Conservation (phyloP, 2,888 invertebrate genomes). For the Pteria penguin region DNA sequence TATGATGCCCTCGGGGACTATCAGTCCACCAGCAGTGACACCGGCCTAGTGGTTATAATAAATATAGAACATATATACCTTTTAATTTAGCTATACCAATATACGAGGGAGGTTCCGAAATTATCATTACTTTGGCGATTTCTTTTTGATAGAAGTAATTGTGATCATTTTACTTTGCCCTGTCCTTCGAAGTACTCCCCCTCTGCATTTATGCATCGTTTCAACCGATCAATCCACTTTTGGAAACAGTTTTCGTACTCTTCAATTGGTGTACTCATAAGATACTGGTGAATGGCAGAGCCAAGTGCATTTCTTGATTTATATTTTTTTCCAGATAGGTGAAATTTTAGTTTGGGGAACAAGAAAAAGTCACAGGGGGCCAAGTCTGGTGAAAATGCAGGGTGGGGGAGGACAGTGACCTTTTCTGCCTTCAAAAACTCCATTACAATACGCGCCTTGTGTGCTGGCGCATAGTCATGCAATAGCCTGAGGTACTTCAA, state of each 20-base stretch:
- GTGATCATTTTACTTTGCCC: background rate
- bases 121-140: conserved; percentile 9
- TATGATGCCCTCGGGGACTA: too few species aligned
- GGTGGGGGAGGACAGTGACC: conserved; percentile 29
- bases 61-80: too few species aligned
- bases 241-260: conserved; percentile 18
- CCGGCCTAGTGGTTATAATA: too few species aligned
- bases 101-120: conserved; percentile 22
- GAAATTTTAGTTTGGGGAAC: conserved; percentile 20
- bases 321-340: conserved; percentile 21
- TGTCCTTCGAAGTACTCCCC: conserved; percentile 27
- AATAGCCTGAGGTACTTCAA: conserved; percentile 19
- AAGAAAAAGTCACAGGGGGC: conserved; percentile 32
- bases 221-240: conserved; percentile 25
- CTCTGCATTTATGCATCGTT: conserved; percentile 21
- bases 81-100: too few species aligned
- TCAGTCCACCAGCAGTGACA: too few species aligned
- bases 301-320: conserved; percentile 9
- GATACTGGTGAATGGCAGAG: conserved; percentile 5
- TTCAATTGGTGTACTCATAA: conserved; percentile 9
- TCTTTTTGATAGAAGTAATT: background rate
- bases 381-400: conserved; percentile 31
- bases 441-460: conserved; percentile 35
- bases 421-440: conserved; percentile 25
- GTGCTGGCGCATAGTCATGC: conserved; percentile 35